Base-by-base conservation (phyloP, 2,113 vertebrate genomes). In the Scomber scombrus region DNA sequence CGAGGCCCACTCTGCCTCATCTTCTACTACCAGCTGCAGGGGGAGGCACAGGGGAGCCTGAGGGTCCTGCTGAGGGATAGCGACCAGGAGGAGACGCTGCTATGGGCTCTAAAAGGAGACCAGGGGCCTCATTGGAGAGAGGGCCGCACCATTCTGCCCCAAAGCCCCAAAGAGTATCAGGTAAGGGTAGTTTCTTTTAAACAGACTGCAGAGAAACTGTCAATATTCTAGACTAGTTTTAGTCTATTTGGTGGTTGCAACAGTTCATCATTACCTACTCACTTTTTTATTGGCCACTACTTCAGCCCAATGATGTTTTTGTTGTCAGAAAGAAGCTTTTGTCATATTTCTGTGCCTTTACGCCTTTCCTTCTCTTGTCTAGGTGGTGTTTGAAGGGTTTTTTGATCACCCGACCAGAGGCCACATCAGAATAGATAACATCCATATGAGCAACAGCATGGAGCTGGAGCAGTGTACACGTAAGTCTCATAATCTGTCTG, bases 361-460 rank as follows among this genome's bases (percentile, higher is more conserved):
- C 8, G 34, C 34, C 9, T 40, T 9, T 40, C 1, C 12, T 80
- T 31, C 0, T 26, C 7, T 74, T 80, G 9, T 76, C 61, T 72
- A 99, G 98, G 97, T 99, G 79, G 96, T 98, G 84, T 97, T 99
- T 23, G 98, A 99, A 72, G 98, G 97, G 0, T 96, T 97, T 63
- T 97, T 98, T 86, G 96, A 96, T 54, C 96, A 92, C 1, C 95
- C 96, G 18, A 96, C 92, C 69, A 86, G 92, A 0, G 98, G 97
- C 84, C 96, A 97, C 90, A 96, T 99, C 34, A 95, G 97, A 86
- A 95, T 99, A 5, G 97, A 99, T 84, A 97, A 98, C 94, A 96
- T 99, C 82, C 96, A 96, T 87, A 96, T 99, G 43, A 97, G 96
- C 93, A 96, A 94, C 0, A 97, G 95, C 56, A 93, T 97, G 47